Evolutionary conservation across 1,140 invertebrate genomes (phyloP).

Genomic region (Octopus bimaculoides): DNA sequence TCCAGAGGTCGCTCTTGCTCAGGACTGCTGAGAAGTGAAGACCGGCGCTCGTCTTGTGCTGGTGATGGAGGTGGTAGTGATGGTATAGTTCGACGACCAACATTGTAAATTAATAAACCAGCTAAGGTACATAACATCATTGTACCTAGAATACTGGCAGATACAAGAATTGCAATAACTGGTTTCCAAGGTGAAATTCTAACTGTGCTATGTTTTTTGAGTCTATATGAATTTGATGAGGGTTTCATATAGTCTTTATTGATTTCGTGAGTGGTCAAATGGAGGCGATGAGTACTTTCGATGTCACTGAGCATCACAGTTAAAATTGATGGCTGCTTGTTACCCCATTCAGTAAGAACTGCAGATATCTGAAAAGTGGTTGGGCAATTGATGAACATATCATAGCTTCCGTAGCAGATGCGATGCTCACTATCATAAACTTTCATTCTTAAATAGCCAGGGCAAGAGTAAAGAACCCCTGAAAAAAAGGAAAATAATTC

Average conservation of each 20-base stretch:
- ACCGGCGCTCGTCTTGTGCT: conserved; percentile 9
- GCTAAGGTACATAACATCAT: neutral
- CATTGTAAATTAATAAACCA: neutral
- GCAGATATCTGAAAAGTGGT: conserved; percentile 8
- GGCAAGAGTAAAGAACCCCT: conserved; percentile 12
- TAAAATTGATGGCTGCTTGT: neutral
- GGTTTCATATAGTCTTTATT: neutral
- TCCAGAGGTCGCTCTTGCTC: conserved; percentile 6
- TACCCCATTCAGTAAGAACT: conserved; percentile 7
- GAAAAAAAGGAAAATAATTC: neutral
- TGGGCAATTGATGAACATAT: conserved; percentile 13
- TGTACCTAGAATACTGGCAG: neutral
- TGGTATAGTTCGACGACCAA: conserved; percentile 1
- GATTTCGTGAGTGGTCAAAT: conserved; percentile 7
- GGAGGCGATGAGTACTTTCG: conserved; percentile 1
- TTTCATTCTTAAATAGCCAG: conserved; percentile 11
- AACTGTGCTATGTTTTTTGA: neutral
- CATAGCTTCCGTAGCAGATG: conserved; percentile 7
- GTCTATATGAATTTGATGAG: neutral
- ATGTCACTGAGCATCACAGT: conserved; percentile 12
- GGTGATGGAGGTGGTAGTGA: neutral
- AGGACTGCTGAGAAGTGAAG: conserved; percentile 1
- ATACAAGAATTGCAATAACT: conserved; percentile 5
- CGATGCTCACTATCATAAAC: conserved; percentile 3
- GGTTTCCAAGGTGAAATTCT: conserved; percentile 8